Base-by-base conservation (phyloP, 2,113 vertebrate species). In the Petaurus breviceps region DNA sequence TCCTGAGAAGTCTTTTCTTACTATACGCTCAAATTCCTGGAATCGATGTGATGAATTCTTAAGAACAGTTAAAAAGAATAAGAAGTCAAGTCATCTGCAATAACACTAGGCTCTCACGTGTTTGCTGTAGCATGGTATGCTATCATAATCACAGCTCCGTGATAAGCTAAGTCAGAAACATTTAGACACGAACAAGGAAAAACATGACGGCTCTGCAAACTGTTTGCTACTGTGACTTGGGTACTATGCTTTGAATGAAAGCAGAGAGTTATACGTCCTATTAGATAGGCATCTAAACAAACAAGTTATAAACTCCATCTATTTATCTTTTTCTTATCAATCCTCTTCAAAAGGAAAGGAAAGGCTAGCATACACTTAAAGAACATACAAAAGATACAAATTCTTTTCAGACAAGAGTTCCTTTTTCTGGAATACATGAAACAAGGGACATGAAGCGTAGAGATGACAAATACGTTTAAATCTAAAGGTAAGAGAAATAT, bases 321-420 rank as follows among this genome's bases (percentile, higher is more conserved):
- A 0, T 43, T 55, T 94, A 94, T 98, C 54, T 95, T 95, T 98
- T 96, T 97, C 92, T 95, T 95, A 55, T 97, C 90, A 43, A 95
- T 98, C 93, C 92, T 98, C 28, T 1, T 98, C 98, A 98, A 98
- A 98, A 98, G 96, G 98, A 98, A 98, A 98, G 98, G 98, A 97
- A 98, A 98, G 92, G 95, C 97, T 97, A 98, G 97, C 97, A 97
- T 94, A 98, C 95, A 97, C 93, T 98, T 98, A 97, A 97, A 97
- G 97, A 96, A 95, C 96, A 98, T 98, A 98, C 98, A 98, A 99
- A 98, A 98, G 98, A 98, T 98, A 98, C 96, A 98, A 98, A 98
- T 98, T 97, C 92, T 98, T 98, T 98, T 97, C 97, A 95, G 97
- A 98, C 96, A 98, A 84, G 95, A 98, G 98, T 97, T 98, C 97